Evolutionary conservation across 2,888 invertebrate genomes (phyloP), one percentile per base, ranked within the genome.

Genomic region (Eudemis profundana): DNA sequence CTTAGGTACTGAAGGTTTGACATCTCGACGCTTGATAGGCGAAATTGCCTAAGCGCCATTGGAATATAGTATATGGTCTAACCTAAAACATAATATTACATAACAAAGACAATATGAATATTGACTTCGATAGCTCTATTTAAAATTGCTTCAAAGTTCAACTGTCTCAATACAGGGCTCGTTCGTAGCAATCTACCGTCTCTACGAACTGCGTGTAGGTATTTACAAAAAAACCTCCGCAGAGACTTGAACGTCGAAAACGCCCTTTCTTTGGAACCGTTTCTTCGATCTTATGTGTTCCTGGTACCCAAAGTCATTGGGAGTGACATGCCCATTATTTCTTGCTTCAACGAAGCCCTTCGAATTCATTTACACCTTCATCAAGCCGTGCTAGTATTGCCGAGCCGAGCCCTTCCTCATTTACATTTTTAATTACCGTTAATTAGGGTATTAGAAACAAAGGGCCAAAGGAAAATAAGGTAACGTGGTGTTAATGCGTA

Each of bases 291-390:
- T 71, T 69, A 85, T 93, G 87, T 56, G 71, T 68, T 75, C 93
- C 93, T 91, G 80, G 90, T 93, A 85, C 75, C 79, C 85, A 89
- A 92, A 92, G 93, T 93, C 93, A 93, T 93, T 93, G 93, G 91
- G 91, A 93, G 93, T 93, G 92, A 93, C 93, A 92, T 92, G 90
- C 88, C 92, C 88, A 92, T 91, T 92, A 92, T 90, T 88, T 90
- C 86, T 90, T 86, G 83, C 83, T 84, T 79, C 81, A 85, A 76
- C 81, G 77, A 80, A 83, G 78, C 82, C 86, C 83, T 85, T 84
- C 78, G 81, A 47, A 66, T 72, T 87, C 84, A 88, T 90, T 90
- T 85, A 86, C 92, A 89, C 91, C 82, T 87, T 82, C 74, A 70
- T 70, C 63, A 72, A 74, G 68, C 23, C n/a, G 38, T 33, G 15